phyloP scores from a whole-genome alignment of 1,140 invertebrate species.

The Leptonema lineaticorne region DNA sequence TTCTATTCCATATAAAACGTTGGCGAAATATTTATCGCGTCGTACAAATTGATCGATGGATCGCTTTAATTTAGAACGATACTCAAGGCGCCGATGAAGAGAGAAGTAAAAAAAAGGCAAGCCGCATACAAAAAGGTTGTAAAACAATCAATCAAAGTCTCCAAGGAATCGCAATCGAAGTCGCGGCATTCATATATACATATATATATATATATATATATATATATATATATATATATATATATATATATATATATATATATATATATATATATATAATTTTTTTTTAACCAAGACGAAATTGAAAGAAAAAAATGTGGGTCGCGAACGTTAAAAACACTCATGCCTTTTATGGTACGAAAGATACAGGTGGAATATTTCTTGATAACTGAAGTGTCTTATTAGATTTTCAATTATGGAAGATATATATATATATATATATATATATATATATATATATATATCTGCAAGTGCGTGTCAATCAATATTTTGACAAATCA shows the following conservation, averaged over 20 bases:
- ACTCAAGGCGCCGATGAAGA: not conserved
- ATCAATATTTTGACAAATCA: too few relatives aligned
- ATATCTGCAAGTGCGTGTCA: too few relatives aligned
- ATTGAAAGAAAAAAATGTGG: not conserved
- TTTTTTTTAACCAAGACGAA: not conserved
- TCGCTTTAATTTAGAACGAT: constrained; percentile 6
- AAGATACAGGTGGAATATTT: constrained; percentile 9
- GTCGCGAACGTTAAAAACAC: not conserved
- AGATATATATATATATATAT: too few relatives aligned
- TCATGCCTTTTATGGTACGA: not conserved
- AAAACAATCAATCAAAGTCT: constrained; percentile 5
- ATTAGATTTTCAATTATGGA: too few relatives aligned
- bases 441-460: too few relatives aligned
- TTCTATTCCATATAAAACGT: too few relatives aligned
- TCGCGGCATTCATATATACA: not conserved
- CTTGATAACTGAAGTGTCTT: too few relatives aligned
- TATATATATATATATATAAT: too few relatives aligned
- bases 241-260: too few relatives aligned
- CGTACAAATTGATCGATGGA: constrained; percentile 4
- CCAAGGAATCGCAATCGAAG: not conserved
- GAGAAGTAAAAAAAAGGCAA: not conserved
- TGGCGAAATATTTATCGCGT: too few relatives aligned
- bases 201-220: too few relatives aligned
- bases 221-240: too few relatives aligned
- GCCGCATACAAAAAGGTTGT: not conserved